Evolutionary conservation across 1,140 invertebrate species (phyloP), one percentile per base, ranked within the genome.

Genomic region (Rhynchophorus ferrugineus): DNA sequence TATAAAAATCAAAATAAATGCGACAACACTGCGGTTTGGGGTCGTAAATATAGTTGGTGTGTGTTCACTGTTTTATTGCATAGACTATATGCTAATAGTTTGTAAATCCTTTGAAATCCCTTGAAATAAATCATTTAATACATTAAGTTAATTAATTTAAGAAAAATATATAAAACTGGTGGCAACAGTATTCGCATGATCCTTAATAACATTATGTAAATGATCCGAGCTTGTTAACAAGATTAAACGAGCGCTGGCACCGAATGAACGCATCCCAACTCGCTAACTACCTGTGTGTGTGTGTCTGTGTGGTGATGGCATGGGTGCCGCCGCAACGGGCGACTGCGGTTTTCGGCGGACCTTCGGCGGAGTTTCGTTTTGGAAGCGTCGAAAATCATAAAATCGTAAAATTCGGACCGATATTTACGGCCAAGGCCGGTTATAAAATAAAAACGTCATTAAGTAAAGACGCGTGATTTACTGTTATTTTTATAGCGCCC

Each of bases 321-420:
- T n/a, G n/a, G n/a, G n/a, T n/a, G n/a, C n/a, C n/a, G n/a, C n/a
- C n/a, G n/a, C 24, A 11, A 5, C 5, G 11, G 11, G 24, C 24
- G 24, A 29, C 11, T 11, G 24, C 24, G 11, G 24, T 29, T 5
- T 29, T 29, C 24, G n/a, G n/a, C n/a, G 24, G 24, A 29, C 24
- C 24, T 29, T 29, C 24, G 24, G 11, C 24, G 11, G 11, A 29
- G 24, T 11, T 29, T 11, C 5, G 11, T 39, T 50, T 43, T 21
- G 48, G 37, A 20, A 18, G 48, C 48, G 37, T 38, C 48, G 44
- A 38, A 44, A 50, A 50, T 50, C 48, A 50, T 50, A 50, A 50
- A 14, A 20, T 50, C 48, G 22, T 50, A 50, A 50, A 50, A 50
- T 43, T 50, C 48, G 44, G 36, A 50, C 36, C 13, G 20, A 42